Conservation (phyloP, 2,797 vertebrate genomes). For the Podarcis lilfordi region DNA sequence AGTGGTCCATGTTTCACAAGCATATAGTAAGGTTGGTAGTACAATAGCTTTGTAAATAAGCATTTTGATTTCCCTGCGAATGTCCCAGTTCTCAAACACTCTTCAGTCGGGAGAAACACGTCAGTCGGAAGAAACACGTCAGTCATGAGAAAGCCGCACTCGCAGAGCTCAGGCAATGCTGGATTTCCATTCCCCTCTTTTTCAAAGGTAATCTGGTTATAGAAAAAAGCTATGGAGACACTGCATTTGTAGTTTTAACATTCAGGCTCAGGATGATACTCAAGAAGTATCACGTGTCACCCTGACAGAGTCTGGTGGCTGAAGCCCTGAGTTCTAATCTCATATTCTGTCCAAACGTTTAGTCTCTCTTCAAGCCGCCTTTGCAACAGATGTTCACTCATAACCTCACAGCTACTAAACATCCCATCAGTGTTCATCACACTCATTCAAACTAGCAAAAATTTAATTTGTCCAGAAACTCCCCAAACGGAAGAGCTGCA, state of each 20-base stretch:
- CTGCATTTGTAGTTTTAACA: not conserved
- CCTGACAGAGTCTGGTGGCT: accelerated
- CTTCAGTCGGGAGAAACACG: no score
- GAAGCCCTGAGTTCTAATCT: not conserved
- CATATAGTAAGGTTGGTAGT: no score
- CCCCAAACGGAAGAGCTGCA: not conserved
- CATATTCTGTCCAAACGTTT: not conserved
- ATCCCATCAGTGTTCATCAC: conserved; percentile 6
- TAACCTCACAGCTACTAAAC: conserved; percentile 25
- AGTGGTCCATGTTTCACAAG: no score
- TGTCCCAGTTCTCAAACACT: no score
- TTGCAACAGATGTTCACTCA: conserved; percentile 1
- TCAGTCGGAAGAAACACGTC: no score
- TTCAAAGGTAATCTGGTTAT: no score
- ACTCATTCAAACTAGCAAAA: not conserved
- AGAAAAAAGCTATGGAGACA: not conserved
- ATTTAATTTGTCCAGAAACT: not conserved
- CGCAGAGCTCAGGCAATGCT: no score
- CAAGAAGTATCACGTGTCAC: not conserved
- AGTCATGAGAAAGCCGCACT: no score
- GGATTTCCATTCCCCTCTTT: not conserved
- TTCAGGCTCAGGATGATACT: accelerated
- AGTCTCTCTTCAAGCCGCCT: not conserved
- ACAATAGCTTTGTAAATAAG: no score
- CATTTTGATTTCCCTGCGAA: no score